Evolutionary conservation across 1,140 invertebrate genomes (phyloP), one percentile per base, ranked within the genome.

Genomic region (Caenorhabditis elegans): DNA sequence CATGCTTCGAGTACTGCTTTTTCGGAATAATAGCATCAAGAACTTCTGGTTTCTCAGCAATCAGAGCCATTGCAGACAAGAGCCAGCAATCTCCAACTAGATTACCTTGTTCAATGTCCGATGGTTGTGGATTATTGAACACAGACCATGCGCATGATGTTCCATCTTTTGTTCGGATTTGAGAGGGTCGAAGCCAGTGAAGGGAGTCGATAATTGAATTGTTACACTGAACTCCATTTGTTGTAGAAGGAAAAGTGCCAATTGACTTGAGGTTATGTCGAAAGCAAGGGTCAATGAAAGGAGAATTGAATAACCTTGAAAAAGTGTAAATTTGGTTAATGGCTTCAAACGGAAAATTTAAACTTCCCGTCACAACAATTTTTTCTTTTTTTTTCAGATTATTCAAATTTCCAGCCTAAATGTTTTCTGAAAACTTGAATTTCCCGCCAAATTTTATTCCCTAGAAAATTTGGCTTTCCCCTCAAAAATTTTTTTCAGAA

Each of bases 61-160:
- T 91, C 17, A 99, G 96, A 24, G 97, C 96, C 84, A 99, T 91
- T 0, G 96, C 96, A 89, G 95, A 96, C 17, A 98, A 91, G 60
- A 99, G 92, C 97, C 97, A 99, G 91, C 97, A 99, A 91, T 99
- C 98, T 76, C 97, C 97, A 10, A 98, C 92, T 46, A 97, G 94
- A 84, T 95, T 93, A 93, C 87, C 88, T 78, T 89, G 88, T 60
- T 89, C 88, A 51, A 89, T 89, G 70, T 89, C 88, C 5, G 88
- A 86, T 19, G 87, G 85, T 65, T 82, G 65, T 11, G 88, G 87
- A 78, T 89, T 86, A 36, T 85, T 86, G 53, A 89, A 88, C 28
- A 89, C 85, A 0, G 79, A 75, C 88, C 88, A 89, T 11, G 78
- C 77, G 34, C 31, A 85, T 1, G 39, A 28, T 19, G 79, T 22